Evolutionary conservation across 2,113 vertebrate genomes (phyloP).

Genomic region (Menidia beryllina): DNA sequence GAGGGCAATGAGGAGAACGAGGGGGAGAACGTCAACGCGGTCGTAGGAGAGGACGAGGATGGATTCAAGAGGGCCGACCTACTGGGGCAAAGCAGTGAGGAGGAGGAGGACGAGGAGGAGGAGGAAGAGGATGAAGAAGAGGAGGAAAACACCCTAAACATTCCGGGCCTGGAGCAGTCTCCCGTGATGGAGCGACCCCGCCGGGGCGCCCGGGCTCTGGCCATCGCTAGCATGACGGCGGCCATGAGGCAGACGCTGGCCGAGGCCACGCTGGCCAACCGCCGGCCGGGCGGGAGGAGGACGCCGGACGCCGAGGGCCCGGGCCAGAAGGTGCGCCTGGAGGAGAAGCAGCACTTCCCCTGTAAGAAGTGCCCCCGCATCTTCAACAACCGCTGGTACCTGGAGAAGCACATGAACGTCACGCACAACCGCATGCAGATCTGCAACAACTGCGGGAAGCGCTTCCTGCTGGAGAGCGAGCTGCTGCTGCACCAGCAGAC

Average conservation of each 20-base stretch:
- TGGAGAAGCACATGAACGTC: slow-evolving; percentile 98
- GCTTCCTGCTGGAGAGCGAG: slow-evolving; percentile 95
- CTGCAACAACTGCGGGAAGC: slow-evolving; percentile 94
- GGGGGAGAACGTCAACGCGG: slow-evolving; percentile 67
- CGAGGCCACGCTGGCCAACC: slow-evolving; percentile 69
- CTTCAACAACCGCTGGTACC: slow-evolving; percentile 98
- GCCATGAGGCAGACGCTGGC: slow-evolving; percentile 82
- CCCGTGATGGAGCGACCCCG: slow-evolving; percentile 74
- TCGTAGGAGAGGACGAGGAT: slow-evolving; percentile 77
- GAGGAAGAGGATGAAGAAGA: slow-evolving; percentile 80
- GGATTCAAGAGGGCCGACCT: slow-evolving; percentile 62
- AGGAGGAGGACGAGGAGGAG: slow-evolving; percentile 76
- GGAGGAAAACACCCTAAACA: slow-evolving; percentile 81
- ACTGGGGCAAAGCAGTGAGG: slow-evolving; percentile 76
- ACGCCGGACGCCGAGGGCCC: slow-evolving; percentile 84
- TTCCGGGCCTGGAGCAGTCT: slow-evolving; percentile 77
- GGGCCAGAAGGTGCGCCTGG: slow-evolving; percentile 92
- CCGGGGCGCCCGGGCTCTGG: slow-evolving; percentile 71
- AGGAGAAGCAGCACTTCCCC: slow-evolving; percentile 93
- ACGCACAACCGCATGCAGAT: slow-evolving; percentile 98
- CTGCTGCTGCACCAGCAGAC: slow-evolving; percentile 96
- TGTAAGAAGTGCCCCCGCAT: slow-evolving; percentile 96
- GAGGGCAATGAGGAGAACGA: slow-evolving; percentile 80
- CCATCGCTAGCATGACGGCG: slow-evolving; percentile 76
- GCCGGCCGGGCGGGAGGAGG: slow-evolving; percentile 80